Evolutionary conservation across 2,888 invertebrate species (phyloP).

Genomic region (Drosophila formosana): DNA sequence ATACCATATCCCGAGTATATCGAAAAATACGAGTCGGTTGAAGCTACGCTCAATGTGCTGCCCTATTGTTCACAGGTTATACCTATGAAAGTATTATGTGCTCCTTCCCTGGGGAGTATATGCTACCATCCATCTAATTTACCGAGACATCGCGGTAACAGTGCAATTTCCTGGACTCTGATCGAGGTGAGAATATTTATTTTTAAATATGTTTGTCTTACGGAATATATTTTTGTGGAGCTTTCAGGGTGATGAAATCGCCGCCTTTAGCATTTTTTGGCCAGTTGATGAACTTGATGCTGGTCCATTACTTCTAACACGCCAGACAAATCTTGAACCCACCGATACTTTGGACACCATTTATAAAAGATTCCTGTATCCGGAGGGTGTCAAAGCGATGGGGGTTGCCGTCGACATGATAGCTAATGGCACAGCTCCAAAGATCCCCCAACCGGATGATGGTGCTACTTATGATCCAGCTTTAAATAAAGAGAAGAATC

Average conservation of each 20-base stretch:
- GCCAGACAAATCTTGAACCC: slow-evolving; percentile 91
- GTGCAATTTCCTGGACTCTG: slow-evolving; percentile 98
- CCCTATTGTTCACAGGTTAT: slow-evolving; percentile 99
- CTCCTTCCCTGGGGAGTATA: slow-evolving; percentile 94
- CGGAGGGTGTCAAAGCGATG: slow-evolving; percentile 91
- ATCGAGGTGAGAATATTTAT: slow-evolving; percentile 87
- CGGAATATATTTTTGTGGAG: too few species aligned
- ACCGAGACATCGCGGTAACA: slow-evolving; percentile 96
- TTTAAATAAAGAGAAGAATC: slow-evolving; percentile 93
- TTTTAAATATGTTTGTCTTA: not conserved
- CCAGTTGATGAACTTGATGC: slow-evolving; percentile 99
- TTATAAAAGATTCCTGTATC: slow-evolving; percentile 95
- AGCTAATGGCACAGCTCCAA: slow-evolving; percentile 92
- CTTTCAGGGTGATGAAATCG: slow-evolving; percentile 91
- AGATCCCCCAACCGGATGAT: slow-evolving; percentile 91
- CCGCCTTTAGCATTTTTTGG: slow-evolving; percentile 97
- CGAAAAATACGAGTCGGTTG: slow-evolving; percentile 91
- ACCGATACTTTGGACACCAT: slow-evolving; percentile 96
- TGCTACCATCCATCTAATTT: slow-evolving; percentile 98
- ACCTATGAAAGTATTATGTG: slow-evolving; percentile 97
- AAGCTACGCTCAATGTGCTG: slow-evolving; percentile 96
- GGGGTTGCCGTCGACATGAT: slow-evolving; percentile 95
- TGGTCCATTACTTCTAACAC: slow-evolving; percentile 95
- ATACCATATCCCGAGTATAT: slow-evolving; percentile 92
- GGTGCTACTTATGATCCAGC: slow-evolving; percentile 97